Evolutionary conservation across 2,797 vertebrate genomes (phyloP).

Genomic region (Tarsius wallacei): DNA sequence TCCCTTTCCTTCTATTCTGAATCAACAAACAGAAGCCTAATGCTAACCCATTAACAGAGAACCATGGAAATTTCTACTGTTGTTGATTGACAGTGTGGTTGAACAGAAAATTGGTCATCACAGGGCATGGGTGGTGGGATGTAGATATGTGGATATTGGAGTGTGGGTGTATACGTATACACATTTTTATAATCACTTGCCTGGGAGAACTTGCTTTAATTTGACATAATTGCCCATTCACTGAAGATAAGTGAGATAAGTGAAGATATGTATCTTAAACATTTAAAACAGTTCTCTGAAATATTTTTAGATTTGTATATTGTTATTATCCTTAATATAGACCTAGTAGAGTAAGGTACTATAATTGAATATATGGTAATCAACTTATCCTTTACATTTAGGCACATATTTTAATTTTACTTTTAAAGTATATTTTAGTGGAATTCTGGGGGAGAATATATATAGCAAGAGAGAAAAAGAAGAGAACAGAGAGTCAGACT

Average conservation of each 20-base stretch:
- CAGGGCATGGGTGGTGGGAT: neutral
- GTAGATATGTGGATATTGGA: neutral
- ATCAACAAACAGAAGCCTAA: conserved; percentile 55
- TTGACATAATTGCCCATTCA: conserved; percentile 46
- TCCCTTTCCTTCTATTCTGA: conserved; percentile 59
- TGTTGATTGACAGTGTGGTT: neutral
- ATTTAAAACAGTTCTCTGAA: conserved; percentile 30
- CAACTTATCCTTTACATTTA: conserved; percentile 70
- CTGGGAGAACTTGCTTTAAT: conserved; percentile 28
- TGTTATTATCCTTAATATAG: conserved; percentile 53
- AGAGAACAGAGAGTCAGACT: neutral
- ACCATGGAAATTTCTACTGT: neutral
- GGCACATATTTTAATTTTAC: conserved; percentile 50
- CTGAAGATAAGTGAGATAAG: conserved; percentile 42
- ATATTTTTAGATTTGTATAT: conserved; percentile 19
- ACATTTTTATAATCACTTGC: neutral
- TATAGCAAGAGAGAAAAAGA: neutral
- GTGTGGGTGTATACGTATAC: neutral
- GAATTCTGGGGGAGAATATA: neutral
- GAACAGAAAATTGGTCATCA: neutral
- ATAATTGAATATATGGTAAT: conserved; percentile 56
- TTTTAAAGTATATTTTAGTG: conserved; percentile 50
- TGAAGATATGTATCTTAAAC: neutral
- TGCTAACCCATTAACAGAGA: conserved; percentile 40
- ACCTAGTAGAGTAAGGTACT: conserved; percentile 16